These are phyloP conservation scores for Glaucopsyche alexis DNA, from an alignment of 2,888 invertebrate genomes.

Conservation along the genomic window DNA sequence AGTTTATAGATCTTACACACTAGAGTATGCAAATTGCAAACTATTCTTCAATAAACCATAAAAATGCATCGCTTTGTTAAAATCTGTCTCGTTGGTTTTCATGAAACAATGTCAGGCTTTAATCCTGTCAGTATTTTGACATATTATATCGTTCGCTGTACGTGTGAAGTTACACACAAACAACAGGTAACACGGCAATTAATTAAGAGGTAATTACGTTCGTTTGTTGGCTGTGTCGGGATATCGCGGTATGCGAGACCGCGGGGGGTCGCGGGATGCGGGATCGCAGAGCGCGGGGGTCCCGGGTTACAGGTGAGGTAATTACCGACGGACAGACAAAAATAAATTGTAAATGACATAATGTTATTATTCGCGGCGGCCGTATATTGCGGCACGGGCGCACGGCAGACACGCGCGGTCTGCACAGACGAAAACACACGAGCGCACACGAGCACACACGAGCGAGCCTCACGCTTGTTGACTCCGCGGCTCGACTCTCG, in stretches of 20 bases:
- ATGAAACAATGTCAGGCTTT: not conserved
- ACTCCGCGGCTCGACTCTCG: conserved; percentile 5
- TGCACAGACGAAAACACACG: no score
- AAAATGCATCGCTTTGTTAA: not conserved
- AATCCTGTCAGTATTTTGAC: conserved; percentile 15
- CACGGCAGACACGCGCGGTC: not conserved
- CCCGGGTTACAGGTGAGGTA: not conserved
- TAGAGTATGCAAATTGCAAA: no score
- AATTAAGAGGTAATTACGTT: conserved; percentile 19
- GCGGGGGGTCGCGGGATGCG: not conserved
- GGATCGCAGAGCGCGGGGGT: not conserved
- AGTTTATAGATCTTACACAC: no score
- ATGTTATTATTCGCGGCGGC: not conserved
- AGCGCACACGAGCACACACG: no score
- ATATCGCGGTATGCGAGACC: not conserved
- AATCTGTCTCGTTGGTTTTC: not conserved
- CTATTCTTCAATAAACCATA: no score
- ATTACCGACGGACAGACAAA: not conserved
- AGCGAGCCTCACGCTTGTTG: not conserved
- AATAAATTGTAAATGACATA: not conserved
- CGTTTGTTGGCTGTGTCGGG: conserved; percentile 17
- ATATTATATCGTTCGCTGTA: not conserved
- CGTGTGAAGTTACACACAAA: conserved; percentile 11
- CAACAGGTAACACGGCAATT: conserved; percentile 26
- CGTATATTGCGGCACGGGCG: not conserved